Base-by-base conservation (phyloP, 2,113 vertebrate genomes). In the Corythornis cristatus region DNA sequence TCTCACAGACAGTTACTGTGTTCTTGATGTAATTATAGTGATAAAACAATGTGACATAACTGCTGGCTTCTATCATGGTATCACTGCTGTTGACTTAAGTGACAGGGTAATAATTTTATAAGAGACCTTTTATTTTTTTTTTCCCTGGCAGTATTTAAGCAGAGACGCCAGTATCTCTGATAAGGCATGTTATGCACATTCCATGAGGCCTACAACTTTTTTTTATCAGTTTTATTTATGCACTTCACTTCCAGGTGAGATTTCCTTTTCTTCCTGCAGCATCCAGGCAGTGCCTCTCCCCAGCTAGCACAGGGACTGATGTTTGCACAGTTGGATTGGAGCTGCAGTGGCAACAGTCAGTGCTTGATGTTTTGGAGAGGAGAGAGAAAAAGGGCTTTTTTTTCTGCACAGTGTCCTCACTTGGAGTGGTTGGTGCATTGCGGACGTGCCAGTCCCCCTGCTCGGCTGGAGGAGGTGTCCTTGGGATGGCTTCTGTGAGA, bases 11-110 rank as follows among this genome's bases (percentile, higher is more conserved):
- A 97, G 98, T 97, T 96, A 96, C 96, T 96, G 86, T 97, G 97
- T 96, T 97, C 97, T 96, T 97, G 97, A 98, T 98, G 95, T 97
- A 98, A 98, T 98, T 98, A 98, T 83, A 96, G 96, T 92, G 97
- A 98, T 98, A 98, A 98, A 97, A 97, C 97, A 97, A 97, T 88
- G 96, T 96, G 97, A 92, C 96, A 96, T 95, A 97, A 96, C 93
- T 87, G 89, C 97, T 97, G 96, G 93, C 85, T 97, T 98, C 97
- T 97, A 95, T 98, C 96, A 84, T 81, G 75, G 97, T 92, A 96
- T 97, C 85, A 19, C 91, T 71, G 83, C 78, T 97, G 97, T 97
- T 98, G 97, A 97, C 97, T 98, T 97, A 96, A 97, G 94, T 96
- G 97, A 97, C 97, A 97, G 94, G 94, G 95, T 97, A 97, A 97